Percentiles rank a stretch among this genome's conserved stretches.
Conservation (phyloP, 2,113 vertebrate genomes). For the Hippocampus mohnikei region DNA sequence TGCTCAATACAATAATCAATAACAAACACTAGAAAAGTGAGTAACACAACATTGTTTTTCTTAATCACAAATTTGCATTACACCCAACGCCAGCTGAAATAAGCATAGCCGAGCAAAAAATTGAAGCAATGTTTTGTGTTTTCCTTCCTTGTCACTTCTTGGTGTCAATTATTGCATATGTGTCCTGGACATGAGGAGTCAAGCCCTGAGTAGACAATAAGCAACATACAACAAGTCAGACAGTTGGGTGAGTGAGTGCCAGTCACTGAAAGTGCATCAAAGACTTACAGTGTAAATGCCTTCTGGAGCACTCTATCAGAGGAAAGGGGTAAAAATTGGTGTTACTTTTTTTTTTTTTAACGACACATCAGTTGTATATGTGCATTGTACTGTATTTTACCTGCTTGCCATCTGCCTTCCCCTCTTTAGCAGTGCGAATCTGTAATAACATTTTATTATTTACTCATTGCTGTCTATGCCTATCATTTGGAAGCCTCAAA, state of each 20-base stretch:
- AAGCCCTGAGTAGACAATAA: slow-evolving; percentile 54
- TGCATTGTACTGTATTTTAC: slow-evolving; percentile 14
- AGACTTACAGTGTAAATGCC: slow-evolving; percentile 52
- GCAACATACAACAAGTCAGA: not conserved
- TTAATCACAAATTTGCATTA: not conserved
- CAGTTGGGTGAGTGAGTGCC: too few species aligned
- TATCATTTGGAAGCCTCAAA: not conserved
- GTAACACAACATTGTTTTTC: not conserved
- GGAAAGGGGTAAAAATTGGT: too few species aligned
- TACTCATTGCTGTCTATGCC: not conserved
- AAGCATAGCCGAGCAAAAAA: slow-evolving; percentile 11
- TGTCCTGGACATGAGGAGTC: slow-evolving; percentile 53
- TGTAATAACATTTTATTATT: not conserved
- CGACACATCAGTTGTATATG: not conserved
- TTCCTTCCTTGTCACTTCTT: slow-evolving; percentile 38
- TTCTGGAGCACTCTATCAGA: slow-evolving; percentile 35
- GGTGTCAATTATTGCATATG: slow-evolving; percentile 66
- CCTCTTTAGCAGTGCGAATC: slow-evolving; percentile 23
- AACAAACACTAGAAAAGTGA: not conserved
- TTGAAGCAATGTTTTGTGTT: not conserved
- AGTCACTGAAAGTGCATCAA: not conserved
- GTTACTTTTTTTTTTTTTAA: not conserved
- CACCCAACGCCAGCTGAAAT: not conserved
- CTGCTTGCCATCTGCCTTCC: slow-evolving; percentile 10
- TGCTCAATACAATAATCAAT: not conserved